phyloP scores from a whole-genome alignment of 2,797 vertebrate species.

The Gymnoscopelus braueri region DNA sequence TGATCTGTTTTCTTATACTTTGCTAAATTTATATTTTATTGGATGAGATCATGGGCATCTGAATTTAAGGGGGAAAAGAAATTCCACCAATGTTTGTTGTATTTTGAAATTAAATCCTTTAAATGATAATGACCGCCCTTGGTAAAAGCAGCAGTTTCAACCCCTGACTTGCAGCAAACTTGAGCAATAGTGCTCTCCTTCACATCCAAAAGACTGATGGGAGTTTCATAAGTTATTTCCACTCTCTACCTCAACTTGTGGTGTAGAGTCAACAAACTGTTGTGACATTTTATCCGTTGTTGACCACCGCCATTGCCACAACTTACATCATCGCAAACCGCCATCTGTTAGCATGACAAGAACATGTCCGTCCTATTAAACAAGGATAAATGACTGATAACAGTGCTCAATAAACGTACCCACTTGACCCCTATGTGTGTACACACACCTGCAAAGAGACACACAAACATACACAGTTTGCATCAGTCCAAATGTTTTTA shows the following conservation, averaged over 20 bases:
- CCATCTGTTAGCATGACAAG: neutral
- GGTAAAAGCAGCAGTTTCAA: too few relatives aligned
- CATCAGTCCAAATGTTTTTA: neutral
- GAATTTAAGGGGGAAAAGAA: too few relatives aligned
- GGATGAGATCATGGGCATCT: too few relatives aligned
- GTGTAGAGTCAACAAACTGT: constrained; percentile 27
- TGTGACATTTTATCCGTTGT: neutral
- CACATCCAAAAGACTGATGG: constrained; percentile 6
- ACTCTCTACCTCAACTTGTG: constrained; percentile 58
- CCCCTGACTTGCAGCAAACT: too few relatives aligned
- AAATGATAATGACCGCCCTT: too few relatives aligned
- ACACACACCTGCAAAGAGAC: neutral
- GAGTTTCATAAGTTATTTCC: constrained; percentile 22
- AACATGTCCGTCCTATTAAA: constrained; percentile 7
- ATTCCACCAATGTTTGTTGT: too few relatives aligned
- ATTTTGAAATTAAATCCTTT: too few relatives aligned
- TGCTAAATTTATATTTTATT: too few relatives aligned
- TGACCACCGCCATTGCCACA: neutral
- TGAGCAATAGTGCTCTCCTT: too few relatives aligned
- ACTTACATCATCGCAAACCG: neutral
- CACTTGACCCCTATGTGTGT: neutral
- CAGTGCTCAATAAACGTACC: neutral
- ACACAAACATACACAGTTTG: neutral
- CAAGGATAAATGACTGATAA: neutral
- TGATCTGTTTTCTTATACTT: too few relatives aligned